These are phyloP conservation scores for Drosophila multiciliata DNA, from an alignment of 2,888 invertebrate species.

Conservation along the genomic window DNA sequence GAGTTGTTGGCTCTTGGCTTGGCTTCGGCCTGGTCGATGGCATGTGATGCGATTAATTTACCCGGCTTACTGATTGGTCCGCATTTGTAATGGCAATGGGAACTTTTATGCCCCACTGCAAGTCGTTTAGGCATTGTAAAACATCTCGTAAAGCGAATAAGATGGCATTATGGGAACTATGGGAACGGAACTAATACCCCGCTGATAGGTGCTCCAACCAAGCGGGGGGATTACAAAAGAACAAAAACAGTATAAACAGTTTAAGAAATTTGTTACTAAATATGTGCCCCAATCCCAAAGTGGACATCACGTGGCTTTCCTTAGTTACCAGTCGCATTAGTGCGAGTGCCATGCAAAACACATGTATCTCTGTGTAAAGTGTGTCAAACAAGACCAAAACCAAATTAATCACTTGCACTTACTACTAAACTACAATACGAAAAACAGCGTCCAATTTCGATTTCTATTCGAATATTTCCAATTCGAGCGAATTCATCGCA, in stretches of 20 bases:
- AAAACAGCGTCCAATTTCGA: constrained; percentile 12
- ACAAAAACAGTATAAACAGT: constrained; percentile 37
- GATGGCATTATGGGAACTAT: constrained; percentile 66
- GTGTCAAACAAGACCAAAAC: constrained; percentile 60
- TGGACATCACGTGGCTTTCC: constrained; percentile 36
- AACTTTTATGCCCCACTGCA: constrained; percentile 66
- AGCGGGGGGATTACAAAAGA: constrained; percentile 41
- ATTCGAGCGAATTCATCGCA: constrained; percentile 40
- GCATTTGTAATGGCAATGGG: constrained; percentile 56
- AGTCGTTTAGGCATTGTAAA: constrained; percentile 74
- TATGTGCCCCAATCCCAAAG: constrained; percentile 15
- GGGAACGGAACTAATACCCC: constrained; percentile 70
- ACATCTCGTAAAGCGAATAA: constrained; percentile 69
- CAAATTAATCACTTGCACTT: constrained; percentile 67
- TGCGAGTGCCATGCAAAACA: constrained; percentile 8
- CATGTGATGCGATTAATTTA: constrained; percentile 73
- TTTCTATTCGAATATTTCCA: constrained; percentile 4
- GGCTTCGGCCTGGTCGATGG: constrained; percentile 14
- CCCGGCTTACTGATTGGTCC: constrained; percentile 70
- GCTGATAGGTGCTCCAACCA: constrained; percentile 49
- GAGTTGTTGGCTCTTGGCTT: constrained; percentile 28
- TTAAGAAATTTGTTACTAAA: constrained; percentile 55
- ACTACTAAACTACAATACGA: constrained; percentile 12
- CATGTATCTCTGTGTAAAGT: constrained; percentile 40
- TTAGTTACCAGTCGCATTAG: constrained; percentile 7